Percentiles rank a stretch among this genome's conserved stretches.
Conservation (phyloP, 2,888 invertebrate species). For the Amiota communis region DNA sequence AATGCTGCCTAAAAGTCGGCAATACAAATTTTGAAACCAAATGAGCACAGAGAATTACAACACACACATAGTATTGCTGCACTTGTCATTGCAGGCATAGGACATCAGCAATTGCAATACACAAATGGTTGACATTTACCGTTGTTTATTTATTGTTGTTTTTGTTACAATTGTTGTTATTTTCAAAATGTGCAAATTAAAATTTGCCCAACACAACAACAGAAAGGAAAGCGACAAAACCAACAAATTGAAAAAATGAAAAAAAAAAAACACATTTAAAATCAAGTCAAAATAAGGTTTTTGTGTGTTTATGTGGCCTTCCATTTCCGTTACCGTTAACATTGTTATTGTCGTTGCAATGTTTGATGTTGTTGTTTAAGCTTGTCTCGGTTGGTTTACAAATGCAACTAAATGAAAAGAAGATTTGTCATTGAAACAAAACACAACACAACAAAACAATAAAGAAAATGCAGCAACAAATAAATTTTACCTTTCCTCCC, state of each 20-base stretch:
- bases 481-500: constrained; percentile 39
- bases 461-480: constrained; percentile 48
- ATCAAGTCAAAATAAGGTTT: too few species aligned
- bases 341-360: constrained; percentile 2
- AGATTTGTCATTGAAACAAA: constrained; percentile 9
- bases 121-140: not conserved
- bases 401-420: constrained; percentile 14
- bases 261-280: not conserved
- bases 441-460: constrained; percentile 34
- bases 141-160: not conserved
- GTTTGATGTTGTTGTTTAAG: not conserved
- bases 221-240: too few species aligned
- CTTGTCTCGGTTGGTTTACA: constrained; percentile 2
- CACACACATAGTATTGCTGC: too few species aligned
- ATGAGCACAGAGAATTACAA: too few species aligned
- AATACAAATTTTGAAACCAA: constrained; percentile 33
- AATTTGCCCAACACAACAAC: too few species aligned
- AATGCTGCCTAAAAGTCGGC: constrained; percentile 9
- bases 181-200: constrained; percentile 1
- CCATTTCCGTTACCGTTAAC: constrained; percentile 5
- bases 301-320: constrained; percentile 7
- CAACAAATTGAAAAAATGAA: not conserved
- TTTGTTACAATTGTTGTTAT: not conserved
- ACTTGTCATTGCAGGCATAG: too few species aligned
- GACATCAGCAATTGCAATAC: too few species aligned